Base-by-base conservation (phyloP, 2,113 vertebrate species). In the Asarcornis scutulata region DNA sequence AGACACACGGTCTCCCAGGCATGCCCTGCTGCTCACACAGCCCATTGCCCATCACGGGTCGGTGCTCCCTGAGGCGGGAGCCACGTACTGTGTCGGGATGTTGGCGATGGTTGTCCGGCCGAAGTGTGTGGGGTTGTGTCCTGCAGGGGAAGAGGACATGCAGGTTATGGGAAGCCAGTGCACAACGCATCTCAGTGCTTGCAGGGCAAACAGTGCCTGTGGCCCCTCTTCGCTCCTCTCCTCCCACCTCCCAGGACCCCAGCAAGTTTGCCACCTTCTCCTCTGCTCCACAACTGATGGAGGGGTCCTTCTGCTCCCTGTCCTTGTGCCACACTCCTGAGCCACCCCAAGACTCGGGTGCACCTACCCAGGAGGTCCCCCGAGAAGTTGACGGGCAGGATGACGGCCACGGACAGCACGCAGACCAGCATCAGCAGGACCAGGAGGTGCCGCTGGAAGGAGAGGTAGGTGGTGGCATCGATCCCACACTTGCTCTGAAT, bases 101-200 rank as follows among this genome's bases (percentile, higher is more conserved):
- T 99, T 99, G 88, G 98, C 99, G 18, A 99, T 98, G 60, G 99
- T 99, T 68, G 99, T 99, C 96, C 99, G 98, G 66, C 99, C 99
- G 11, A 99, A 99, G 97, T 99, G 99, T 90, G 99, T 98, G 4
- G 98, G 99, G 92, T 97, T 98, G 97, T 98, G 97, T 86, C 98
- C 99, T 99, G 97, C 94, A 97, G 94, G 72, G 94, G 53, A 91
- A 81, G 60, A 95, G 42, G 69, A 31, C 48, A 92, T 85, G n/a
- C 3, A 6, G 16, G 34, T 95, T 85, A 95, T 5, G 1, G 42
- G 17, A 92, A 68, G 2, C 10, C 21, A 32, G 38, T 16, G 23
- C 4, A 22, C 20, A 5, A 3, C 20, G 20, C 8, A 21, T 6
- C 8, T 52, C 40, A 0, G 0, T n/a, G 56, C 52, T 44, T 14